phyloP scores from a whole-genome alignment of 2,113 vertebrate genomes.

The Hypocryptadius cinnamomeus region DNA sequence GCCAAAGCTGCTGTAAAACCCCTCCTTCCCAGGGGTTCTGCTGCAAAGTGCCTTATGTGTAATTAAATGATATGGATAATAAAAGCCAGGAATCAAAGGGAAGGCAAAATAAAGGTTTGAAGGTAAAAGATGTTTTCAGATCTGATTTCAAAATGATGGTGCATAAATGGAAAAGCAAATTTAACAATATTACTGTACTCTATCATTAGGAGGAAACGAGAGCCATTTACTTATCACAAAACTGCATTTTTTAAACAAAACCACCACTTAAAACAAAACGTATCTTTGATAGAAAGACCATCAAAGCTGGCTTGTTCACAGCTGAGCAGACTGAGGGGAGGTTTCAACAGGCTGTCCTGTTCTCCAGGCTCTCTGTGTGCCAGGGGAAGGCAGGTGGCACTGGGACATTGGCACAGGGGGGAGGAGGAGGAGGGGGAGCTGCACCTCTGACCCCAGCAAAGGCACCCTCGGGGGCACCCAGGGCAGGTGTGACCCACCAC shows the following conservation, averaged over 20 bases:
- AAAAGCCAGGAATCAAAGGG: constrained; percentile 5
- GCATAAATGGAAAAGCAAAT: neutral
- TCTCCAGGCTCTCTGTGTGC: neutral
- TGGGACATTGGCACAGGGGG: rapidly evolving
- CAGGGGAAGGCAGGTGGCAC: too few relatives aligned
- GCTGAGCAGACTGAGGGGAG: neutral
- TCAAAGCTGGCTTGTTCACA: neutral
- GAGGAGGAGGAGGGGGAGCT: neutral
- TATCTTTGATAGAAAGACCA: neutral
- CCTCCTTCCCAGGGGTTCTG: neutral
- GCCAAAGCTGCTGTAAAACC: neutral
- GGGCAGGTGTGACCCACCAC: neutral
- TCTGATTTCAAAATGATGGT: constrained; percentile 35
- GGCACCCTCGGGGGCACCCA: neutral
- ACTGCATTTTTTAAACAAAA: constrained; percentile 4
- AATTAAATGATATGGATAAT: constrained; percentile 37
- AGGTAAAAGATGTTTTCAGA: constrained; percentile 26
- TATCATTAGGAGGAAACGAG: constrained; percentile 27
- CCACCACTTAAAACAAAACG: neutral
- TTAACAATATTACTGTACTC: neutral
- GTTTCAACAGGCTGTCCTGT: neutral
- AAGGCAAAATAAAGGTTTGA: constrained; percentile 11
- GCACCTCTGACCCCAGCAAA: neutral
- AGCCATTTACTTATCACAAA: constrained; percentile 2
- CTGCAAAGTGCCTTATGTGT: neutral